These are phyloP conservation scores for Barnardius zonarius DNA, from an alignment of 2,113 vertebrate species.

Conservation along the genomic window DNA sequence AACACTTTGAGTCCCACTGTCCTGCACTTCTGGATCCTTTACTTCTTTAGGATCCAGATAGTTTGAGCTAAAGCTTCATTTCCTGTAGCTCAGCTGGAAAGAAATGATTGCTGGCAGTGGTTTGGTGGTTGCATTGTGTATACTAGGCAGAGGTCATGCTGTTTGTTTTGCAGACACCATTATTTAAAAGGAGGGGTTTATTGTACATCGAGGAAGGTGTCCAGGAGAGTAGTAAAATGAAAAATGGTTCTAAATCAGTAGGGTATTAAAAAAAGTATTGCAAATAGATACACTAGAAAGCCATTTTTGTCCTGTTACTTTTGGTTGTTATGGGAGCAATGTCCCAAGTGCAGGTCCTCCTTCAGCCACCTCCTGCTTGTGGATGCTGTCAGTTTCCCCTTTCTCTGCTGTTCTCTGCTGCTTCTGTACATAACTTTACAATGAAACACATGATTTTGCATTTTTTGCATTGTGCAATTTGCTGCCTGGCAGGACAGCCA, in stretches of 20 bases:
- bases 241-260: background rate
- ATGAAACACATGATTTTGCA: background rate
- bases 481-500: background rate
- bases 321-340: background rate
- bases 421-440: background rate
- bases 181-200: background rate
- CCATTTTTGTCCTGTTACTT: background rate
- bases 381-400: background rate
- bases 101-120: background rate
- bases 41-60: background rate
- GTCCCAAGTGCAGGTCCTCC: fast-evolving
- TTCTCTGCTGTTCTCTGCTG: background rate
- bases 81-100: background rate
- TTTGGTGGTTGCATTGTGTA: background rate
- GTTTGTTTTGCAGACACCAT: background rate
- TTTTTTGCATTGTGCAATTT: background rate
- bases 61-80: background rate
- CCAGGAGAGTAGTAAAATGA: background rate
- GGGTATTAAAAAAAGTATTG: background rate
- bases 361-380: background rate
- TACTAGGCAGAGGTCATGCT: background rate
- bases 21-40: background rate
- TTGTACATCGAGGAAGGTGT: background rate
- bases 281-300: background rate
- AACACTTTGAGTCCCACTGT: background rate